Evolutionary conservation across 2,888 invertebrate species (phyloP).

Genomic region (Platycheirus rosarum): DNA sequence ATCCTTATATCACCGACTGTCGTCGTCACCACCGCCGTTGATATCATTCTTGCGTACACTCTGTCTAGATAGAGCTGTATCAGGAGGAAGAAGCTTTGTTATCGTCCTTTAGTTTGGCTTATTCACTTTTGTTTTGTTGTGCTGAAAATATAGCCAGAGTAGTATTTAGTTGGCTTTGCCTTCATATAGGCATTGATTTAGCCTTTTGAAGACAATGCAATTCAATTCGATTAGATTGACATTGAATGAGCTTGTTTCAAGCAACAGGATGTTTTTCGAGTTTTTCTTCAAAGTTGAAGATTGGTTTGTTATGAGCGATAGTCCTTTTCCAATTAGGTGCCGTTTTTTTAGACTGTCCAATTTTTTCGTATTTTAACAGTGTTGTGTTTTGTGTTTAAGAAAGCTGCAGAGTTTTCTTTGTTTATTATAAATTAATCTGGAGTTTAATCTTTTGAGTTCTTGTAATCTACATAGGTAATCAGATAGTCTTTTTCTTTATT

Average conservation of each 20-base stretch:
- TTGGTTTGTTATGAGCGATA: not conserved
- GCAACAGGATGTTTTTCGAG: conserved; percentile 27
- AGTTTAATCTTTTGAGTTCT: too few relatives aligned
- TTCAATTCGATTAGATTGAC: conserved; percentile 54
- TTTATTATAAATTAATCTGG: too few relatives aligned
- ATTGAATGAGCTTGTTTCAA: conserved; percentile 39
- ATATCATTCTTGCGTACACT: not conserved
- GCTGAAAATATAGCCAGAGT: not conserved
- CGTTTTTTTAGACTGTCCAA: too few relatives aligned
- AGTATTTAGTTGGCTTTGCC: conserved; percentile 38
- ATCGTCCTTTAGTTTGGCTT: conserved; percentile 24
- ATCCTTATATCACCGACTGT: not conserved
- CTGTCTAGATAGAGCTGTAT: not conserved
- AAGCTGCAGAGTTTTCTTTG: too few relatives aligned
- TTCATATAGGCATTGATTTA: conserved; percentile 22
- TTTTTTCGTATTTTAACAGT: too few relatives aligned
- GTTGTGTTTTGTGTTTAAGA: too few relatives aligned
- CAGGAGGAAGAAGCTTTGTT: conserved; percentile 10
- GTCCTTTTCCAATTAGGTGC: too few relatives aligned
- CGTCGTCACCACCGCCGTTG: not conserved
- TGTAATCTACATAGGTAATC: too few relatives aligned
- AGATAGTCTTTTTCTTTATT: too few relatives aligned
- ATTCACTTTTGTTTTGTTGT: conserved; percentile 40
- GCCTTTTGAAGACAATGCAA: conserved; percentile 50
- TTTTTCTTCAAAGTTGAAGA: too few relatives aligned